Evolutionary conservation across 2,888 invertebrate species (phyloP), one percentile per base, ranked within the genome.

Genomic region (Tanypteryx hageni): DNA sequence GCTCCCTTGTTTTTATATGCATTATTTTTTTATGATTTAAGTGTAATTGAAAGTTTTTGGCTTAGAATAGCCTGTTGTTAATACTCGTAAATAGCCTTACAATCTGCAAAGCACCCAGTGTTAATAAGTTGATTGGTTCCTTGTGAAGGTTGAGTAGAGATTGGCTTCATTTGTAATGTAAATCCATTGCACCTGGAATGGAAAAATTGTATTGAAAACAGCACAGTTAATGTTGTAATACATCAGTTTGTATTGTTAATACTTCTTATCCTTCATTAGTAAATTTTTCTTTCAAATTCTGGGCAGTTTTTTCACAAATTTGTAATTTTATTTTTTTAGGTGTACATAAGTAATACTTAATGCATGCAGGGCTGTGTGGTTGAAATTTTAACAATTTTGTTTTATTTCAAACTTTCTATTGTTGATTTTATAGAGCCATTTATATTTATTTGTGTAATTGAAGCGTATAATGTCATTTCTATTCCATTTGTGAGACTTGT

Each of bases 101-200:
- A 13, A 61, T 89, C 44, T 27, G 13, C 61, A 44, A 64, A 89
- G 64, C 89, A 64, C 31, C 31, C 56, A 68, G 13, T 18, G 18
- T 76, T 64, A 44, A 89, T 44, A n/a, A 68, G 44, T 44, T 68
- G 10, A 61, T 64, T 83, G 56, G 57, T 44, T 89, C n/a, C 61
- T 44, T 56, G n/a, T n/a, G n/a, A n/a, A 86, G 86, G 86, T 86
- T 64, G 89, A 89, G 89, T 64, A 89, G 56, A 89, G 89, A 89
- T 89, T 64, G 64, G 64, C 64, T 89, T 16, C 31, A 61, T 89
- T 18, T 76, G 76, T 13, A 18, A 89, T 9, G 18, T 44, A 89
- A 57, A 13, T 44, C n/a, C n/a, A 44, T 13, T 86, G 86, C 31
- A 86, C 59, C 64, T 68, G 44, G 18, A 18, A 76, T 27, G 27